A percentile compares a stretch with the other conserved stretches of the same genome.
Conservation (phyloP, 2,888 invertebrate species). For the Trisateles emortualis region DNA sequence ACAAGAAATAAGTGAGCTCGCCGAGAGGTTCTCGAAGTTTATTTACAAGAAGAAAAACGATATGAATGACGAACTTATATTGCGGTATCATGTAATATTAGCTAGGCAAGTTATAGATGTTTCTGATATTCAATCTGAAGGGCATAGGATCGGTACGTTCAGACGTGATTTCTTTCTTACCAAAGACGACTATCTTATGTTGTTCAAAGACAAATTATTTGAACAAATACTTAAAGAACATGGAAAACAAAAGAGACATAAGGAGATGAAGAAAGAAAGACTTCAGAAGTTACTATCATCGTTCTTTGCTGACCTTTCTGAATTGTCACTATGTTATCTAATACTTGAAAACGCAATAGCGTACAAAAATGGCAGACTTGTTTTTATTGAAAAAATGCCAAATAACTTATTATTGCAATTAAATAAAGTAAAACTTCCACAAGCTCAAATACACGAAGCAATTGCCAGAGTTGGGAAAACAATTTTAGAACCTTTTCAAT, state of each 20-base stretch:
- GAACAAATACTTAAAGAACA: background rate
- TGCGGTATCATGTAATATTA: slow-evolving; percentile 3
- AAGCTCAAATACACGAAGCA: background rate
- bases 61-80: slow-evolving; percentile 7
- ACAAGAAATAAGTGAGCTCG: slow-evolving; percentile 3
- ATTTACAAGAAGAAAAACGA: background rate
- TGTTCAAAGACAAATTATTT: background rate
- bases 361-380: background rate
- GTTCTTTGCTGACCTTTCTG: background rate
- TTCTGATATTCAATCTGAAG: slow-evolving; percentile 1
- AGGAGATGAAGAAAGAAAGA: background rate
- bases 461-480: background rate
- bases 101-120: slow-evolving; percentile 1
- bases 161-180: background rate
- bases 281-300: background rate
- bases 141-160: background rate
- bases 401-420: background rate
- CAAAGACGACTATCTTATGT: background rate
- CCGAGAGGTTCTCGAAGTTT: background rate
- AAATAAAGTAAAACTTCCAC: background rate
- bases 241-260: background rate
- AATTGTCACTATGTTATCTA: background rate
- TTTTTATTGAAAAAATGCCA: background rate
- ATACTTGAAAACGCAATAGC: background rate
- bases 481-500: slow-evolving; percentile 1